These are phyloP conservation scores for Delphinapterus leucas DNA, from an alignment of 2,113 vertebrate species.

Conservation along the genomic window DNA sequence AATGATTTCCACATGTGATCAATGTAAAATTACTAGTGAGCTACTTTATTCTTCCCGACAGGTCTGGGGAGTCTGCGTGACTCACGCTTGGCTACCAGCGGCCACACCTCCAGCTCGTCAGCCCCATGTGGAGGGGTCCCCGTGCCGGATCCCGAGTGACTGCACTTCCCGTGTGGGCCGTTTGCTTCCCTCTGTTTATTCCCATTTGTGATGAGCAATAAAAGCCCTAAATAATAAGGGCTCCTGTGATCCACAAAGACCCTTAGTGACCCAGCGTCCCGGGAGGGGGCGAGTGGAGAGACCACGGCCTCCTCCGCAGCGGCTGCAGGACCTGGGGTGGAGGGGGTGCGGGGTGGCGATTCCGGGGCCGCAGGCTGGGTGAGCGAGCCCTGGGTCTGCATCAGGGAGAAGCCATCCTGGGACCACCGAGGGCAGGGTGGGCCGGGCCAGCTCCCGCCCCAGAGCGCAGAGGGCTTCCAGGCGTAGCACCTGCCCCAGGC, in stretches of 20 bases:
- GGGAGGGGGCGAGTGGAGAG: neutral
- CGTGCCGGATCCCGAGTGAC: neutral
- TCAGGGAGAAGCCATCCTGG: neutral
- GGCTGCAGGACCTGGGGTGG: neutral
- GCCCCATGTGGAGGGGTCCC: too few species aligned
- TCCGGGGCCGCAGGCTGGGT: too few species aligned
- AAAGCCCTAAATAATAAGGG: neutral
- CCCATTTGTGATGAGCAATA: neutral
- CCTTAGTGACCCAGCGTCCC: neutral
- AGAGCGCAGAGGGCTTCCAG: neutral
- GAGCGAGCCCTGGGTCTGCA: neutral
- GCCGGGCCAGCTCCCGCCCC: neutral
- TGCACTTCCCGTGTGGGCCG: neutral
- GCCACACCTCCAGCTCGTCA: too few species aligned
- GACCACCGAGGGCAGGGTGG: neutral
- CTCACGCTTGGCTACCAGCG: rapidly evolving
- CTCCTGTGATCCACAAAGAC: neutral
- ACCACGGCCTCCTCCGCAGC: too few species aligned
- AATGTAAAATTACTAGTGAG: neutral
- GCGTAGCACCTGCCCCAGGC: neutral
- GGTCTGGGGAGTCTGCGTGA: neutral
- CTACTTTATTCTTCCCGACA: neutral
- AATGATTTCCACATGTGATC: neutral
- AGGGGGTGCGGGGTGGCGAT: neutral
- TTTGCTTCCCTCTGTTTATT: neutral